phyloP scores from a whole-genome alignment of 53 echinoderm and acorn worm species.

The Stichopus horrens region DNA sequence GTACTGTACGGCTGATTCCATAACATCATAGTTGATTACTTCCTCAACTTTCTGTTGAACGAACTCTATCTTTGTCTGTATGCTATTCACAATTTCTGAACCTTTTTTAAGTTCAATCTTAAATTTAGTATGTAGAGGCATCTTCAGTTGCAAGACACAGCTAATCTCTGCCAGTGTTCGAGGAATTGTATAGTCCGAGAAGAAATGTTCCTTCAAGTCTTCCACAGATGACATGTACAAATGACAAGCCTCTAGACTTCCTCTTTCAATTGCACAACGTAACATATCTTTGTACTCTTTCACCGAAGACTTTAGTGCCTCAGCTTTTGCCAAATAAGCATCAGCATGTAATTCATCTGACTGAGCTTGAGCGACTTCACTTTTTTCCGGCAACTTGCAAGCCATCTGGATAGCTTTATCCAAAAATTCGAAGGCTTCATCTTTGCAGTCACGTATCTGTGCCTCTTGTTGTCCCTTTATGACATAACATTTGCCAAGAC shows the following conservation, averaged over 20 bases:
- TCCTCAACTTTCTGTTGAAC: neutral
- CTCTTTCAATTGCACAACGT: neutral
- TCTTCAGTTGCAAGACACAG: no score
- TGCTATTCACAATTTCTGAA: neutral
- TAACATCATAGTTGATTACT: neutral
- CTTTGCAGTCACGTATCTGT: neutral
- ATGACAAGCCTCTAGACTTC: slow-evolving; percentile 16
- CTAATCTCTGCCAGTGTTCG: neutral
- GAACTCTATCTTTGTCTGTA: neutral
- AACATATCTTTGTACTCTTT: neutral
- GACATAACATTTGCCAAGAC: neutral
- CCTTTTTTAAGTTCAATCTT: neutral
- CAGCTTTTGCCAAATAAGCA: neutral
- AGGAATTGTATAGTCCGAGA: neutral
- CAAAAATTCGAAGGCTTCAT: no score
- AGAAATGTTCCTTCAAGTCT: neutral
- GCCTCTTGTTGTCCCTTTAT: neutral
- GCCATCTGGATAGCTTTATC: no score
- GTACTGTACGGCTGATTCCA: neutral
- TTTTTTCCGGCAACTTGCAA: neutral
- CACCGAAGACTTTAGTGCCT: neutral
- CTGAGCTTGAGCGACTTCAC: no score
- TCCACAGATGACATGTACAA: neutral
- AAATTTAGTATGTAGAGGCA: neutral
- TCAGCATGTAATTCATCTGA: neutral